Evolutionary conservation across 1,140 invertebrate species (phyloP), one percentile per base, ranked within the genome.

Genomic region (Mactra quadrangularis): DNA sequence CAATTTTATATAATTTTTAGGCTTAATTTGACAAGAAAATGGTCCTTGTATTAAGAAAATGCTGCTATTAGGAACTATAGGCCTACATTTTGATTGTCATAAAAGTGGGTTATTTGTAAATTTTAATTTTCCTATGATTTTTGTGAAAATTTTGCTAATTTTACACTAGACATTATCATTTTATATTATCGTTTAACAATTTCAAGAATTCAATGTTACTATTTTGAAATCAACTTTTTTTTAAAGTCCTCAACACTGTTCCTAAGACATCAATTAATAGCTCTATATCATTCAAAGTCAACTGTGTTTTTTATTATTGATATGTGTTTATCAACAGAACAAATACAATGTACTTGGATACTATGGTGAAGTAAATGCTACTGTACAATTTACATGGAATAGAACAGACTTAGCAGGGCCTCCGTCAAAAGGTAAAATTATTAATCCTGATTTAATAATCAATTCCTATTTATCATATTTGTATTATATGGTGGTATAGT

Each of bases 361-460:
- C 6, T 15, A 41, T 11, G 59, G 59, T 15, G 33, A 22, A 62
- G 15, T 62, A 1, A 41, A 35, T 62, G 35, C 59, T 17, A 41
- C 62, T 1, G 4, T 68, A 29, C 64, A 68, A 13, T n/a, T 68
- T 11, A 68, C 29, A 13, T 68, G 64, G 64, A 41, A 41, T 47
- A 6, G 3, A 15, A 47, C 64, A 3, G 38, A 13, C 0, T 19
- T 68, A 15, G 25, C 41, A 11, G 64, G 64, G 1, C 41, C 47
- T 22, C 22, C 64, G 15, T 19, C 47, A 25, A 38, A 38, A 47
- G 64, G 64, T 68, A 68, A 47, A 27, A 4, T 41, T 33, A 9
- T 25, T 27, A 41, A 15, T 17, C 19, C 7, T 33, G 3, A 62
- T 41, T 41, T 11, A 62, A 55, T 55, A 27, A 55, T 55, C 19